Conservation (phyloP, 2,797 vertebrate species). For the Otolemur crassicaudatus region DNA sequence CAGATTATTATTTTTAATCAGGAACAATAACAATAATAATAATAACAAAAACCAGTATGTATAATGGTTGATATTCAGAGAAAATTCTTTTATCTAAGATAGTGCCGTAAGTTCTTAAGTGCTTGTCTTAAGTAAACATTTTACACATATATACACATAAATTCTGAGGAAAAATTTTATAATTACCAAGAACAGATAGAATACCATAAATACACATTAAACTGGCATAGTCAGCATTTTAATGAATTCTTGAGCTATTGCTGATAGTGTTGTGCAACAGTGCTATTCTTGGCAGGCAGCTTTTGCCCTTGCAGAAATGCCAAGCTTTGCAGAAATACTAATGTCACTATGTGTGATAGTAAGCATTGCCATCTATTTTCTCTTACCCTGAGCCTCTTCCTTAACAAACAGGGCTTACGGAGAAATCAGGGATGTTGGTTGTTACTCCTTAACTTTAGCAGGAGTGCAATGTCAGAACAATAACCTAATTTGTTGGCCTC, state of each 20-base stretch:
- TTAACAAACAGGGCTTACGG: not conserved
- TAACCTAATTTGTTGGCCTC: not conserved
- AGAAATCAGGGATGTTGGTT: not conserved
- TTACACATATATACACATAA: not conserved
- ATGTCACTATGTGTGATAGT: not conserved
- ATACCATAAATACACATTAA: not conserved
- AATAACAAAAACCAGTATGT: not conserved
- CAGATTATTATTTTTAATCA: not conserved
- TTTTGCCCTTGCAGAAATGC: not conserved
- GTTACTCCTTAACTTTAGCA: not conserved
- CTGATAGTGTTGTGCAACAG: not conserved
- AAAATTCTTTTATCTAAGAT: not conserved
- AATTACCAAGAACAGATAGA: constrained; percentile 22
- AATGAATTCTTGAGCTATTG: not conserved
- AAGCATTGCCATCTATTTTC: fast-evolving
- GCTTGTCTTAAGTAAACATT: not conserved
- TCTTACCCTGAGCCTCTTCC: not conserved
- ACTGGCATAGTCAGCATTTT: not conserved
- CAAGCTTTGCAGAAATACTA: not conserved
- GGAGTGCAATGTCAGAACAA: not conserved
- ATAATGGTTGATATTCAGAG: not conserved
- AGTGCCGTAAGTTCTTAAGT: constrained; percentile 16
- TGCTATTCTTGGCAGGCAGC: not conserved
- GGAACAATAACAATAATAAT: not conserved
- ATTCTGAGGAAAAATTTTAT: not conserved